Base-by-base conservation (phyloP, 2,113 vertebrate species). In the Symphodus melops region DNA sequence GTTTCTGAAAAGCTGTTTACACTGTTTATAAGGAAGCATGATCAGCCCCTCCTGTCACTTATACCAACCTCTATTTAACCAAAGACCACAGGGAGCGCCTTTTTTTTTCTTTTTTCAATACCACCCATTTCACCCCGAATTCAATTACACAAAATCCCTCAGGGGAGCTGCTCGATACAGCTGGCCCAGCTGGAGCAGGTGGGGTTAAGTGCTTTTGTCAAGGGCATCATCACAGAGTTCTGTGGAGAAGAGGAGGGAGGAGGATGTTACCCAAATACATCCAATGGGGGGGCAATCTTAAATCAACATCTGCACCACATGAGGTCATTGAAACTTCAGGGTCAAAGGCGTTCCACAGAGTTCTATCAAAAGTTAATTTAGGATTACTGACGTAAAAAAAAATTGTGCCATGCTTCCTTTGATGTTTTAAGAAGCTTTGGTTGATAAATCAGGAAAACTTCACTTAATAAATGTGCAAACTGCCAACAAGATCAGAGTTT, bases 161-260 rank as follows among this genome's bases (percentile, higher is more conserved):
- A 3, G 28, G 28, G 28, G 28, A 84, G 71, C 57, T 71, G 70
- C 68, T 79, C 67, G 6, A 60, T 74, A 67, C 63, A 78, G 70
- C 65, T 46, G 44, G 79, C 71, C 72, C 79, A 72, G 85, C 75
- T 68, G 83, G 77, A 86, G 68, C 64, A 64, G 69, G 67, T 68
- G 75, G 81, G 78, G 83, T 75, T 85, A 85, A 87, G 79, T 79
- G 86, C 72, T 81, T 85, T 48, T 74, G 72, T 86, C 70, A 85
- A 82, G 75, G 82, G 72, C 83, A 66, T 41, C 53, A 62, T 77
- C 58, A 28, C 41, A 42, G 76, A 74, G 76, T 48, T 57, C 42
- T 69, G 33, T 21, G 39, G 41, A 63, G 54, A 49, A 51, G 20
- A 53, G n/a, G 28, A 28, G 28, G 28, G 28, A 28, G 36, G 48